These are phyloP conservation scores for Acrocera orbiculus DNA, from an alignment of 2,888 invertebrate genomes.

Conservation along the genomic window DNA sequence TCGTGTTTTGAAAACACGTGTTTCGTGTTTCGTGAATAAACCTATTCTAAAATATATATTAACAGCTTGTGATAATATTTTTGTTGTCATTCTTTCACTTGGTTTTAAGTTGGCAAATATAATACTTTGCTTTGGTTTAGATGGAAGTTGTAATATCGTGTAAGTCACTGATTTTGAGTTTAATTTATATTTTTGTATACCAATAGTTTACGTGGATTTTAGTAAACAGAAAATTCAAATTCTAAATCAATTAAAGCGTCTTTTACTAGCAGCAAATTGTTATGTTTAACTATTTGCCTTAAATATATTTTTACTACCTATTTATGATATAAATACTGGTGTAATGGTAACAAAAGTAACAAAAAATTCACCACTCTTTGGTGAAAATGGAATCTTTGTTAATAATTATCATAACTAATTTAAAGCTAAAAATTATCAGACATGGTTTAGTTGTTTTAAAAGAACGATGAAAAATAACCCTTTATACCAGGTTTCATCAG, in stretches of 20 bases:
- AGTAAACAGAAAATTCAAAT: conserved; percentile 57
- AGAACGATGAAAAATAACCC: conserved; percentile 42
- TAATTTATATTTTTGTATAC: conserved; percentile 65
- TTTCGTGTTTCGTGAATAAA: too few relatives aligned
- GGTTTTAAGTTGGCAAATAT: too few relatives aligned
- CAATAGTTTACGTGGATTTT: conserved; percentile 79
- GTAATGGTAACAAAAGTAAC: conserved; percentile 55
- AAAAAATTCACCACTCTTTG: conserved; percentile 57
- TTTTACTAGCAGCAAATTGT: conserved; percentile 56
- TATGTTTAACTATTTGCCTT: conserved; percentile 47
- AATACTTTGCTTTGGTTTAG: too few relatives aligned
- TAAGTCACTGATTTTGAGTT: conserved; percentile 76
- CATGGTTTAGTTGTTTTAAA: conserved; percentile 54
- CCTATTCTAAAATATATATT: too few relatives aligned
- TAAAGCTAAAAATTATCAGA: conserved; percentile 41
- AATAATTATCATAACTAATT: conserved; percentile 73
- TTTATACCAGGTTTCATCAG: conserved; percentile 59
- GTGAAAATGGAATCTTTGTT: conserved; percentile 51
- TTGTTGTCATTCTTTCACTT: too few relatives aligned
- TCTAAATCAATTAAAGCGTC: conserved; percentile 48
- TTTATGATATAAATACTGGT: conserved; percentile 52
- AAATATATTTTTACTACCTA: conserved; percentile 48
- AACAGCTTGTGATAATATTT: too few relatives aligned
- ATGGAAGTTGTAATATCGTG: too few relatives aligned
- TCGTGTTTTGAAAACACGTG: too few relatives aligned